Evolutionary conservation across 2,888 invertebrate species (phyloP), one percentile per base, ranked within the genome.

Genomic region (Gryllus longicercus): DNA sequence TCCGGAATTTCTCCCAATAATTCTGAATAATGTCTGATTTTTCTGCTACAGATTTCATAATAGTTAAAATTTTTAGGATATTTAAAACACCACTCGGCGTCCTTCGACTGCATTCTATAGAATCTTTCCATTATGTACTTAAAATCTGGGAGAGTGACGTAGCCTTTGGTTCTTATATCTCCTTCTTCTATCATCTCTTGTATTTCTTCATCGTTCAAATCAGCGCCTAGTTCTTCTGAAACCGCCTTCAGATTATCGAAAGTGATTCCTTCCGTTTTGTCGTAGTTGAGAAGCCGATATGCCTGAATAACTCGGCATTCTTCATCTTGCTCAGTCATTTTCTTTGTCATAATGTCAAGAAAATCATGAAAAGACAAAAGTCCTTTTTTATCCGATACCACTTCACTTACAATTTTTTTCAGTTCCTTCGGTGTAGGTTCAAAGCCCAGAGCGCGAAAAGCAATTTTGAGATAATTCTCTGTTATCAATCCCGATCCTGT

Each of bases 291-390:
- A 14, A 63, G 14, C 4, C 63, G 63, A 16, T 18, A 63, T 18
- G 63, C 63, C 8, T 63, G 14, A 5, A 63, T 16, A 63, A 63
- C n/a, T 63, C n/a, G 16, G n/a, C 16, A n/a, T 63, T 63, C 63
- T n/a, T 18, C 16, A 63, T 63, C 63, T 63, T 63, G 63, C n/a
- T 63, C 63, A 18, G 63, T 63, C 63, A 63, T 63, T 16, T 63
- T 63, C 63, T 63, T 63, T 18, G 63, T 63, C 63, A 63, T 63
- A n/a, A 63, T 63, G n/a, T 63, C 63, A 18, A 63, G n/a, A 63
- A 63, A 63, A 63, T 63, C 63, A 14, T 18, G n/a, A n/a, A 63
- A 63, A 0, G 63, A 63, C n/a, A 63, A 5, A 18, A 18, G 14
- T 63, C n/a, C 63, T 14, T 14, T 63, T 63, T 14, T 14, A 18